phyloP scores from a whole-genome alignment of 2,113 vertebrate genomes.

The Carettochelys insculpta region DNA sequence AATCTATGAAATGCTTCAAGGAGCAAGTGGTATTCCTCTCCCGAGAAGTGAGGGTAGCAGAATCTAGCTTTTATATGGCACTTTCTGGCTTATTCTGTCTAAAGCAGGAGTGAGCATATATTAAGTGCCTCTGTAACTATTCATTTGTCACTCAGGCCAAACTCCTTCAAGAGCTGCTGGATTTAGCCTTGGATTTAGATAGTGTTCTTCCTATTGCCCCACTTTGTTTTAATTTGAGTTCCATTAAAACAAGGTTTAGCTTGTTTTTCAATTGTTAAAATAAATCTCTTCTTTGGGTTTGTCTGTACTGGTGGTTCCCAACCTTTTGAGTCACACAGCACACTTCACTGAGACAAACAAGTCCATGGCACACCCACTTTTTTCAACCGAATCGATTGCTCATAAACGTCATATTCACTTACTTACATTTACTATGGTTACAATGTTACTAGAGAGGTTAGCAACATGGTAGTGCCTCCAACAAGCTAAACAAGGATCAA shows the following conservation, averaged over 20 bases:
- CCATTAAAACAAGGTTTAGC: neutral
- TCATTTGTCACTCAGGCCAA: neutral
- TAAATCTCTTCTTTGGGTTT: neutral
- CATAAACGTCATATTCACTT: too few relatives aligned
- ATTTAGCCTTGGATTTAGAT: neutral
- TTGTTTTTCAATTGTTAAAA: neutral
- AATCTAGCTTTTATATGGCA: neutral
- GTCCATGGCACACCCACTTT: too few relatives aligned
- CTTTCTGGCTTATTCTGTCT: fast-evolving
- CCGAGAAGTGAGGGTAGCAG: neutral
- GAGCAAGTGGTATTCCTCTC: neutral
- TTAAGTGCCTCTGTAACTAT: fast-evolving
- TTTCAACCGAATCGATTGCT: too few relatives aligned
- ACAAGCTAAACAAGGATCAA: too few relatives aligned
- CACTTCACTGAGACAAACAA: too few relatives aligned
- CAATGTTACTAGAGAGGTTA: too few relatives aligned
- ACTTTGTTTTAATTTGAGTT: neutral
- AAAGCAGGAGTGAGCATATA: neutral
- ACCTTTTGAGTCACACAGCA: too few relatives aligned
- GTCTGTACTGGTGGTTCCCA: too few relatives aligned
- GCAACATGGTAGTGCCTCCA: too few relatives aligned
- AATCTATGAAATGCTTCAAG: neutral
- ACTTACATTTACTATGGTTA: too few relatives aligned
- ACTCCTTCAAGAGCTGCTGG: neutral
- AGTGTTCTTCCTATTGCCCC: neutral